These are phyloP conservation scores for Papilio helenus DNA, from an alignment of 1,140 invertebrate species.

Conservation along the genomic window DNA sequence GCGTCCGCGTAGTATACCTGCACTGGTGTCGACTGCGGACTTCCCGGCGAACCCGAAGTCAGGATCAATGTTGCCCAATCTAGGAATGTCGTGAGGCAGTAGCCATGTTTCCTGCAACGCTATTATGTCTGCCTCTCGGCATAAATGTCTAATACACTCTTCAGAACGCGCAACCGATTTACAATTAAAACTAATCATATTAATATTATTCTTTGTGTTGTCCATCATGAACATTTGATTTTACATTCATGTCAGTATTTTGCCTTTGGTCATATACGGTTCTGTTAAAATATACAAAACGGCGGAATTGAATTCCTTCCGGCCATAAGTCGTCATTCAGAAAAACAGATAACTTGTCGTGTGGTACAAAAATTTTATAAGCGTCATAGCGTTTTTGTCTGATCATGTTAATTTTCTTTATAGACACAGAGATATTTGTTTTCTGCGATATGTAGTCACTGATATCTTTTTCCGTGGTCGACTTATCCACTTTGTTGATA, in stretches of 20 bases:
- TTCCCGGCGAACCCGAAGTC: conserved; percentile 40
- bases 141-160: not conserved
- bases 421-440: conserved; percentile 28
- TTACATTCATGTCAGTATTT: not conserved
- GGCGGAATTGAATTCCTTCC: conserved; percentile 44
- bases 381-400: conserved; percentile 42
- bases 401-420: conserved; percentile 46
- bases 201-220: conserved; percentile 1
- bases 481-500: conserved; percentile 39
- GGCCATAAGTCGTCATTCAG: conserved; percentile 46
- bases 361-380: conserved; percentile 47
- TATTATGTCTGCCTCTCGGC: not conserved
- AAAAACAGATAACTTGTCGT: conserved; percentile 40
- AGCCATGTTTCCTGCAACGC: conserved; percentile 39
- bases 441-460: conserved; percentile 10
- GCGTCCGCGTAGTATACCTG: conserved; percentile 35
- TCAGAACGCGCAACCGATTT: not conserved
- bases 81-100: conserved; percentile 37
- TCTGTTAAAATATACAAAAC: conserved; percentile 44
- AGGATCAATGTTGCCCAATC: conserved; percentile 29
- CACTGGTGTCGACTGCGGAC: conserved; percentile 41
- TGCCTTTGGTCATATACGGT: not conserved
- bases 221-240: not conserved
- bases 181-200: conserved; percentile 41
- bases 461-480: conserved; percentile 37